phyloP scores from a whole-genome alignment of 2,797 vertebrate genomes.

The Sebastes itinus region DNA sequence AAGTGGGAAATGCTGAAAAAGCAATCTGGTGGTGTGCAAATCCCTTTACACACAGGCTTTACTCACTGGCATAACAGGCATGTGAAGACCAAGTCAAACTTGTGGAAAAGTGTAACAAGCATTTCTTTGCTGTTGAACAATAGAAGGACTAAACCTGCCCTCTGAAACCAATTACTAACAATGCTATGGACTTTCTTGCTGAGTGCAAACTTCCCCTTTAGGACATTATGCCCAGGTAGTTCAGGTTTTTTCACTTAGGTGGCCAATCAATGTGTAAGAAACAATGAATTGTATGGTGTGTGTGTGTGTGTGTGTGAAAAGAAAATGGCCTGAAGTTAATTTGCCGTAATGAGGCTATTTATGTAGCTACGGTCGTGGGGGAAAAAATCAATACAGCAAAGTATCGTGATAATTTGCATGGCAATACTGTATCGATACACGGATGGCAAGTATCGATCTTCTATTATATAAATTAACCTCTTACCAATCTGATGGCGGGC shows the following conservation, averaged over 20 bases:
- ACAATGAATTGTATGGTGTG: not conserved
- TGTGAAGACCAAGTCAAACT: not conserved
- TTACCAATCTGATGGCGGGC: too few relatives aligned
- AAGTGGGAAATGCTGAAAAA: not conserved
- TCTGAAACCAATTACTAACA: slow-evolving; percentile 28
- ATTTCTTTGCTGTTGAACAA: not conserved
- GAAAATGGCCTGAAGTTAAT: not conserved
- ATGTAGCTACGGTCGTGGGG: not conserved
- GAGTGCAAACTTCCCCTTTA: slow-evolving; percentile 1
- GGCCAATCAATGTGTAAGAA: slow-evolving; percentile 15
- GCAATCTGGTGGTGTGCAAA: not conserved
- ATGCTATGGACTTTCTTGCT: slow-evolving; percentile 23
- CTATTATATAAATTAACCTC: too few relatives aligned
- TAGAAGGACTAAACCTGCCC: not conserved
- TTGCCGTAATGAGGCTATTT: not conserved
- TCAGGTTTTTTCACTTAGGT: not conserved
- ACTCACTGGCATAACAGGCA: not conserved
- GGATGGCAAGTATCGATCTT: too few relatives aligned
- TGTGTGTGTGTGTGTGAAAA: not conserved
- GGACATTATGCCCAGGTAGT: not conserved
- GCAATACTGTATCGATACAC: too few relatives aligned
- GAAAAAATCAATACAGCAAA: not conserved
- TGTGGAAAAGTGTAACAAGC: not conserved
- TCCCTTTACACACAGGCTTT: not conserved
- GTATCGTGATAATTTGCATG: not conserved